A percentile compares a stretch with the other conserved stretches of the same genome.
phyloP scores from a whole-genome alignment of 2,113 vertebrate genomes.

The Siniperca chuatsi region DNA sequence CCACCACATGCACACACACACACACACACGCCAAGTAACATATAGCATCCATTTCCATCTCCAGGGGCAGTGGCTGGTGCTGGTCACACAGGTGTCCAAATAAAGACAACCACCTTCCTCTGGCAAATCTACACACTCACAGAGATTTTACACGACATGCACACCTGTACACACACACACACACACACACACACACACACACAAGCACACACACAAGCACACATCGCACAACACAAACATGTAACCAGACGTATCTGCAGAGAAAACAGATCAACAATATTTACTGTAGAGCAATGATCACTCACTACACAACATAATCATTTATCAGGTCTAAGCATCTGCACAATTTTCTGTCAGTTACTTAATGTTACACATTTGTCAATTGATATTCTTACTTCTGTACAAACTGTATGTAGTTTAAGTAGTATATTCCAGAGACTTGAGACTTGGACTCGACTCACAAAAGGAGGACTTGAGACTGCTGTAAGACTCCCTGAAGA shows the following conservation, averaged over 20 bases:
- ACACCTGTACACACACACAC: background rate
- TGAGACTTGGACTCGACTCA: background rate
- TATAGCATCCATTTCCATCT: constrained; percentile 35
- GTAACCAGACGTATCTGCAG: background rate
- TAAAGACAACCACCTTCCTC: constrained; percentile 23
- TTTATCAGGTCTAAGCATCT: background rate
- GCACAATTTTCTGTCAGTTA: background rate
- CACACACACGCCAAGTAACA: background rate
- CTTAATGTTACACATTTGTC: background rate
- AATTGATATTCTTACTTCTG: background rate
- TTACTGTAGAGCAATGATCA: background rate
- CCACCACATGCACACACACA: background rate
- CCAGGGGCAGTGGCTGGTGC: constrained; percentile 27
- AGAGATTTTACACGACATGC: background rate
- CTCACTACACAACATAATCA: background rate
- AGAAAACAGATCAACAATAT: background rate
- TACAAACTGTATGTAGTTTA: background rate
- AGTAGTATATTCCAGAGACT: background rate
- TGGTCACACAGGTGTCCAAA: constrained; percentile 45
- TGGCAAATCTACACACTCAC: background rate
- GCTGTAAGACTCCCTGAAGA: background rate
- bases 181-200: background rate
- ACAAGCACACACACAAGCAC: background rate
- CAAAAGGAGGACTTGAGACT: background rate
- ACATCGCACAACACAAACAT: background rate